These are phyloP conservation scores for Oreochromis mossambicus DNA, from an alignment of 2,797 vertebrate genomes.

Conservation along the genomic window DNA sequence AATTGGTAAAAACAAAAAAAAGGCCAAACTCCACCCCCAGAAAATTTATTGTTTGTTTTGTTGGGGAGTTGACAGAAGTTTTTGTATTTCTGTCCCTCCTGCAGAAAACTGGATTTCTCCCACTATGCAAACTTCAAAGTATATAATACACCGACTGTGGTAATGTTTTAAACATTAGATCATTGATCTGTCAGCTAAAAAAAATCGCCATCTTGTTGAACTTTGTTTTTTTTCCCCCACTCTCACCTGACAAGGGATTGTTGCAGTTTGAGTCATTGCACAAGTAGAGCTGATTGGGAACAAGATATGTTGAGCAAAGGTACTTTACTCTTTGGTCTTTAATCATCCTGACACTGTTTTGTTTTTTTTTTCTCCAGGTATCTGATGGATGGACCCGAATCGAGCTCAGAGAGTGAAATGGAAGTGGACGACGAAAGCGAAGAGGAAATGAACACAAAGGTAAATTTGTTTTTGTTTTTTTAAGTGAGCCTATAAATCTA, in stretches of 20 bases:
- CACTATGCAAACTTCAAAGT: neutral
- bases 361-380: constrained; percentile 71
- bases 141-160: neutral
- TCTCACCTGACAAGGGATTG: neutral
- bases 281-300: constrained; percentile 7
- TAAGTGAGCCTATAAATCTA: neutral
- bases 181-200: neutral
- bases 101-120: neutral
- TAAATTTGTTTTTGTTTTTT: constrained; percentile 2
- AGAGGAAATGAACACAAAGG: constrained; percentile 56
- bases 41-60: neutral
- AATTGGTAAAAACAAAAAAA: neutral
- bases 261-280: neutral
- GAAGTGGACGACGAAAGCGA: constrained; percentile 73
- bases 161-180: constrained; percentile 17
- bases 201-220: neutral
- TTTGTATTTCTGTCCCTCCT: neutral
- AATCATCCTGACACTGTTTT: constrained; percentile 21
- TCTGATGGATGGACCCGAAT: constrained; percentile 81
- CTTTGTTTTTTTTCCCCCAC: neutral
- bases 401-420: constrained; percentile 79
- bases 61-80: neutral
- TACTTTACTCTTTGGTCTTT: constrained; percentile 6
- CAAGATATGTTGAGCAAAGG: neutral
- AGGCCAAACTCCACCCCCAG: rapidly evolving